Conservation (phyloP, 2,113 vertebrate genomes). For the Ivindomyrus marchei region DNA sequence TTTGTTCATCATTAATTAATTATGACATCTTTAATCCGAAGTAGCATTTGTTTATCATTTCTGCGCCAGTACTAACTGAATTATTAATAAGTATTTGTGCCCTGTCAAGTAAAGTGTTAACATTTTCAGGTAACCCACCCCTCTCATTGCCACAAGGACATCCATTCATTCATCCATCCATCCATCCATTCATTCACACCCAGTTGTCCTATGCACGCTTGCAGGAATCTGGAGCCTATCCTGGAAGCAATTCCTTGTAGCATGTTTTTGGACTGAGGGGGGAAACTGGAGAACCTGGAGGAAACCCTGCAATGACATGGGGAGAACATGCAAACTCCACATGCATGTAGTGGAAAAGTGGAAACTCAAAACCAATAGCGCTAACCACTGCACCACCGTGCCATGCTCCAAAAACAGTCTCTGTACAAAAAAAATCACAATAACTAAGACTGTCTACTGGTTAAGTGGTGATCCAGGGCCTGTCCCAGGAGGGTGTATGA, state of each 20-base stretch:
- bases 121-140: neutral
- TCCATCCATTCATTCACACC: neutral
- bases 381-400: neutral
- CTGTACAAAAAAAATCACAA: neutral
- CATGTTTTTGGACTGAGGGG: neutral
- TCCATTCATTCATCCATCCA: neutral
- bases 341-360: neutral
- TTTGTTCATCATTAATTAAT: too few relatives aligned
- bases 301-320: neutral
- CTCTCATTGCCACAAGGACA: neutral
- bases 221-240: neutral
- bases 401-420: neutral
- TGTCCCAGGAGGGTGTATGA: neutral
- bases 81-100: too few relatives aligned
- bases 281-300: neutral
- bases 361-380: neutral
- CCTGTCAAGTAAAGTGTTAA: too few relatives aligned
- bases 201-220: neutral
- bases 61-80: too few relatives aligned
- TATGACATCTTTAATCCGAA: too few relatives aligned
- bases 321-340: neutral
- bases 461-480: neutral
- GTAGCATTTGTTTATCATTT: too few relatives aligned
- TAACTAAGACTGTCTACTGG: neutral
- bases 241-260: neutral